Evolutionary conservation across 2,113 vertebrate genomes (phyloP).

Genomic region (Alethe castanea): DNA sequence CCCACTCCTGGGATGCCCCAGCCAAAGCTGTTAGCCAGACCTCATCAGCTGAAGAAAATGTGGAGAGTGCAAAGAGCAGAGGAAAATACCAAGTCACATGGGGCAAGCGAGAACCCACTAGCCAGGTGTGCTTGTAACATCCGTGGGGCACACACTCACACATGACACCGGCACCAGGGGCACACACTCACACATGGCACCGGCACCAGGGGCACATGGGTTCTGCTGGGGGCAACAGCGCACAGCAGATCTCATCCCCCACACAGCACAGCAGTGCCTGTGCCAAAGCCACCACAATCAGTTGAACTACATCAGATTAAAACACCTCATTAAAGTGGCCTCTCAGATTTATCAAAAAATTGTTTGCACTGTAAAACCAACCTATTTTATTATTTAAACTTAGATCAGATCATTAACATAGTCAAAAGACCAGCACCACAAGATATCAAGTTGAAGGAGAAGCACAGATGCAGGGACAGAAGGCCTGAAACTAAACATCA

Average conservation of each 20-base stretch:
- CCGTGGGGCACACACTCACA: not conserved
- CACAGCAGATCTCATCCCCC: not conserved
- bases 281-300: not conserved
- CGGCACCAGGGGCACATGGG: rapidly evolving
- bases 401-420: not conserved
- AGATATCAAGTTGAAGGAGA: not conserved
- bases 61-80: not conserved
- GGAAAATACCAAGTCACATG: not conserved
- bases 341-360: not conserved
- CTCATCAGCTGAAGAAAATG: not conserved
- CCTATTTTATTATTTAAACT: not conserved
- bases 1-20: not conserved
- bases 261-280: rapidly evolving
- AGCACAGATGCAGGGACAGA: not conserved
- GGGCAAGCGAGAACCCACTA: not conserved
- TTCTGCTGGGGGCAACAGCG: not conserved
- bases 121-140: not conserved
- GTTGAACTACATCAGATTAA: not conserved
- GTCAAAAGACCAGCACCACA: not conserved
- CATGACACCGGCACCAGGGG: rapidly evolving
- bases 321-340: not conserved
- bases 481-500: not conserved
- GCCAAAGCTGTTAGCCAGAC: not conserved
- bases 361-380: not conserved
- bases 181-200: not conserved